Base-by-base conservation (phyloP, 37 sponge, comb jelly and placozoan genomes). In the Beroe forskalii region DNA sequence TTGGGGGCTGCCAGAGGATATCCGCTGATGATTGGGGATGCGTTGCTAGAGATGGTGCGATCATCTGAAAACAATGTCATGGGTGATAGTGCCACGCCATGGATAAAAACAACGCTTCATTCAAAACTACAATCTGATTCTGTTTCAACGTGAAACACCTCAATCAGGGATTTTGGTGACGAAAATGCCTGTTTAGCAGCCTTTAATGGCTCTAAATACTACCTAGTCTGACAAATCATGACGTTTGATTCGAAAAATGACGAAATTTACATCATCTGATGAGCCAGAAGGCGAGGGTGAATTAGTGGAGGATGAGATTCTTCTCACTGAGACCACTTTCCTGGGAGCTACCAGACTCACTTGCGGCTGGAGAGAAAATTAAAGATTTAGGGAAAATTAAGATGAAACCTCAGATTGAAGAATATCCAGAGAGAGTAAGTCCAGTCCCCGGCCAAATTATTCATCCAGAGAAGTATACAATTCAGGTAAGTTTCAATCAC, bases 211-310 rank as follows among this genome's bases (percentile, higher is more conserved):
- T n/a, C n/a, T n/a, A n/a, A n/a, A n/a, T n/a, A n/a, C n/a, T n/a
- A n/a, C n/a, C n/a, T n/a, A n/a, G n/a, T n/a, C n/a, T n/a, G n/a
- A n/a, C n/a, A n/a, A n/a, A n/a, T n/a, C n/a, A n/a, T n/a, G n/a
- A n/a, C n/a, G n/a, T n/a, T n/a, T n/a, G n/a, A n/a, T n/a, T n/a
- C n/a, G n/a, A n/a, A n/a, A n/a, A n/a, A n/a, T n/a, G n/a, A n/a
- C n/a, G n/a, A n/a, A n/a, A 17, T 55, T 55, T 55, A 55, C 17
- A 12, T 80, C 9, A 80, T 48, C 86, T 23, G 86, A 80, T 1
- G 86, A 80, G n/a, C 48, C 86, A 43, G 86, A 80, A 4, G 86
- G 55, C 27, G 86, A 80, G 27, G 55, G 55, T 35, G 86, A 41
- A 19, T 17, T 32, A 27, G 86, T 80, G 9, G 27, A 25, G 25